Base-by-base conservation (phyloP, 1,140 invertebrate genomes). In the Microplitis mediator region DNA sequence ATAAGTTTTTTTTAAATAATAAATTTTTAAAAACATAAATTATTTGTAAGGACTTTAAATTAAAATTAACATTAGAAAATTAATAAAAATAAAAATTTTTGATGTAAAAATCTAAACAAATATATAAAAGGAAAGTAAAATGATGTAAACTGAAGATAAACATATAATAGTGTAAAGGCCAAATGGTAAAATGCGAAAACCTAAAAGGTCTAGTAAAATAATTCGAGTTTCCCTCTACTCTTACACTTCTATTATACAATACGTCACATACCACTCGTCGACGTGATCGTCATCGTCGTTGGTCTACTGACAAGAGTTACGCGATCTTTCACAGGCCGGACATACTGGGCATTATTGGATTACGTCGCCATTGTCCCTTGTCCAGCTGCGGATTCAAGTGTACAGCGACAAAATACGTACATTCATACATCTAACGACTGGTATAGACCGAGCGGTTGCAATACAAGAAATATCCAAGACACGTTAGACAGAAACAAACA, bases 321-420 rank as follows among this genome's bases (percentile, higher is more conserved):
- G 61, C 61, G 73, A 71, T 71, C 73, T 70, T 74, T 71, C 69
- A 71, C 69, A 71, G 60, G 65, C 64, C 45, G 73, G 75, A 73
- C 76, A 73, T 51, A 71, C 50, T 36, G 50, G 70, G 71, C 72
- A 77, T 82, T 82, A 82, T 82, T 82, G 81, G 80, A 82, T 82
- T 80, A 82, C 80, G 76, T 56, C 14, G 66, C 73, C 66, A 80
- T 82, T 80, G 80, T 82, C 79, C 52, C 34, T 52, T 36, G 58
- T 70, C 62, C 73, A 74, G 73, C 73, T 74, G 73, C 68, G 65
- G 65, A 67, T 54, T 67, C 50, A 67, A 54, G 23, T 54, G 65
- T 50, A 23, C 23, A 14, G 14, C 23, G 16, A 23, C 13, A 54
- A 54, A 54, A 11, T 16, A 14, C 16, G 2, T 54, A 13, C 16